phyloP scores from a whole-genome alignment of 2,888 invertebrate genomes.

The Noctua comes region DNA sequence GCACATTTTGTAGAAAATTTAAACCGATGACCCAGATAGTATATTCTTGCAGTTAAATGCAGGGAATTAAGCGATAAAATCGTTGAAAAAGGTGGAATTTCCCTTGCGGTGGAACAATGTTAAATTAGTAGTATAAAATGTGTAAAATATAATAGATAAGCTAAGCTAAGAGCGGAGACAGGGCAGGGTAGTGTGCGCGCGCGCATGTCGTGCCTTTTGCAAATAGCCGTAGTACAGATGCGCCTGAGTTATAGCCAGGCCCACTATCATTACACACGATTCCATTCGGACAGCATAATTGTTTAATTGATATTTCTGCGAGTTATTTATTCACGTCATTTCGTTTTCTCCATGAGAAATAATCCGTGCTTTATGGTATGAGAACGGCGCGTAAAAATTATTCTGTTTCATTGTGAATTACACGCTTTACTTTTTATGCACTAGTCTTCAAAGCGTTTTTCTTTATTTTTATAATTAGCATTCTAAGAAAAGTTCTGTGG shows the following conservation, averaged over 20 bases:
- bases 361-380: conserved; percentile 82
- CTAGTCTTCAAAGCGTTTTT: conserved; percentile 19
- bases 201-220: conserved; percentile 88
- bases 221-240: conserved; percentile 90
- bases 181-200: conserved; percentile 56
- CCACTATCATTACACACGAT: conserved; percentile 91
- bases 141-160: conserved; percentile 50
- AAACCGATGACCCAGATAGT: conserved; percentile 24
- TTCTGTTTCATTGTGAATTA: conserved; percentile 54
- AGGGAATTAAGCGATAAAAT: conserved; percentile 29
- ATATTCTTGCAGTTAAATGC: conserved; percentile 22
- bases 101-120: conserved; percentile 19
- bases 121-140: conserved; percentile 42
- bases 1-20: conserved; percentile 36
- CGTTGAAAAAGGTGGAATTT: conserved; percentile 21
- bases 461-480: conserved; percentile 17
- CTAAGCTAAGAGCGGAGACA: conserved; percentile 53
- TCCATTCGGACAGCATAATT: conserved; percentile 91
- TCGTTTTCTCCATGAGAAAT: conserved; percentile 85
- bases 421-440: conserved; percentile 35
- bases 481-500: not conserved
- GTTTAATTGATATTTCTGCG: conserved; percentile 91
- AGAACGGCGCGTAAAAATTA: conserved; percentile 61
- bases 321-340: conserved; percentile 91
- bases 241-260: conserved; percentile 89